Evolutionary conservation across 2,888 invertebrate species (phyloP).

Genomic region (Cylloceria caligata): DNA sequence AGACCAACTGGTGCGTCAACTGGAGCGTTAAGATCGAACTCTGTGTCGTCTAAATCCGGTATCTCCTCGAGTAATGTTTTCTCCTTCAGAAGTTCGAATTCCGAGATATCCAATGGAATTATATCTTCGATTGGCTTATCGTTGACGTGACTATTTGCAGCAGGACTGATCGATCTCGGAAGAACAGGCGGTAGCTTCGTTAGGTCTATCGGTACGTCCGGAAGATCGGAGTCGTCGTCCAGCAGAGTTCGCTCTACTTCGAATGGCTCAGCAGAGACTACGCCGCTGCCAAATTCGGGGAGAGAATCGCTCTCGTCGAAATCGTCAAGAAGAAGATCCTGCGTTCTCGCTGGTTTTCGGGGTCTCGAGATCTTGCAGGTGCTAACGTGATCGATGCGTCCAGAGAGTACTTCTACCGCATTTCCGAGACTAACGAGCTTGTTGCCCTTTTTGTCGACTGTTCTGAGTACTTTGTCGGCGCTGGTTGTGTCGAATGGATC

Average conservation of each 20-base stretch:
- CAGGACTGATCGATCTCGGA: conserved; percentile 76
- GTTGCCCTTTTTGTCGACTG: conserved; percentile 90
- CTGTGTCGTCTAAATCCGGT: conserved; percentile 81
- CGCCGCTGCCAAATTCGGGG: conserved; percentile 20
- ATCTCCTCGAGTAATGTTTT: conserved; percentile 81
- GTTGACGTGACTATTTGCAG: conserved; percentile 61
- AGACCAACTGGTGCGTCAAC: conserved; percentile 71
- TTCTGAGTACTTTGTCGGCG: conserved; percentile 93
- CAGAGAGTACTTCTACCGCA: conserved; percentile 95
- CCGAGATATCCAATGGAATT: conserved; percentile 82
- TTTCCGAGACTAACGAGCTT: conserved; percentile 93
- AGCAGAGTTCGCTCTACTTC: conserved; percentile 88
- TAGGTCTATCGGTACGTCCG: conserved; percentile 90
- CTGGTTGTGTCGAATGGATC: conserved; percentile 96
- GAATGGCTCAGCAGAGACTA: conserved; percentile 72
- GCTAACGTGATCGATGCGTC: conserved; percentile 91
- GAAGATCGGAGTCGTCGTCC: conserved; percentile 90
- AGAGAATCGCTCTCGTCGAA: conserved; percentile 84
- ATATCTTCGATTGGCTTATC: conserved; percentile 36
- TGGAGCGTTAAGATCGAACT: conserved; percentile 73
- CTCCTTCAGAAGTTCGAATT: conserved; percentile 85
- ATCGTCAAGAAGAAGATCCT: conserved; percentile 88
- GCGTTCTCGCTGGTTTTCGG: conserved; percentile 70
- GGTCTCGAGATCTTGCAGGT: conserved; percentile 80
- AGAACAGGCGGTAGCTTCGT: conserved; percentile 83